Evolutionary conservation across 2,888 invertebrate genomes (phyloP), one percentile per base, ranked within the genome.

Genomic region (Abrostola tripartita): DNA sequence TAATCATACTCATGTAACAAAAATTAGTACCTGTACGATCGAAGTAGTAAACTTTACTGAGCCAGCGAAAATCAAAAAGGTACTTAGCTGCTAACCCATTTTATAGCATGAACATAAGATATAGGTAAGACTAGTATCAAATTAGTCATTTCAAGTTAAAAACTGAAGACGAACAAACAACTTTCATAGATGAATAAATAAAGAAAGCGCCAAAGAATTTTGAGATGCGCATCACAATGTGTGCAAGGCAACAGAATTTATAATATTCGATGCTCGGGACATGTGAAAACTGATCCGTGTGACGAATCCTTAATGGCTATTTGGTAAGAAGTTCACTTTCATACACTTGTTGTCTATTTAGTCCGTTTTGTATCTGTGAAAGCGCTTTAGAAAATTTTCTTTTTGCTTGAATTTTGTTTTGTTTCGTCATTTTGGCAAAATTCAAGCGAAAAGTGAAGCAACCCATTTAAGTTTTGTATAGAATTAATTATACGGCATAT

Each of bases 221-320:
- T 81, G 54, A 47, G 81, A 91, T 88, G 88, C 92, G 61, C 78
- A 63, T 69, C 74, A 75, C 90, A 85, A 85, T 85, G 76, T 77
- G 76, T 79, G 76, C 85, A 81, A 83, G 83, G 81, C 86, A 82
- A 78, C 82, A 78, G 89, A 87, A 90, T 91, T 84, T 91, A 88
- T 90, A 90, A 90, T 88, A 89, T 83, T 85, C 79, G 72, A 79
- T 76, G 38, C 77, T 72, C 65, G 80, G 79, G 79, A 85, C 90
- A 85, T 83, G 92, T 90, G 92, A 92, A 92, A 92, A 88, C 87
- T 56, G 52, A 41, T 54, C 35, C 89, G 90, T 89, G 92, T 73
- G 51, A 50, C 51, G 92, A 88, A 91, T 92, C 82, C 81, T 74
- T 83, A 88, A 86, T 80, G 63, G 74, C 49, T 65, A 76, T 81